phyloP scores from a whole-genome alignment of 2,113 vertebrate genomes.

The Malurus elegans region DNA sequence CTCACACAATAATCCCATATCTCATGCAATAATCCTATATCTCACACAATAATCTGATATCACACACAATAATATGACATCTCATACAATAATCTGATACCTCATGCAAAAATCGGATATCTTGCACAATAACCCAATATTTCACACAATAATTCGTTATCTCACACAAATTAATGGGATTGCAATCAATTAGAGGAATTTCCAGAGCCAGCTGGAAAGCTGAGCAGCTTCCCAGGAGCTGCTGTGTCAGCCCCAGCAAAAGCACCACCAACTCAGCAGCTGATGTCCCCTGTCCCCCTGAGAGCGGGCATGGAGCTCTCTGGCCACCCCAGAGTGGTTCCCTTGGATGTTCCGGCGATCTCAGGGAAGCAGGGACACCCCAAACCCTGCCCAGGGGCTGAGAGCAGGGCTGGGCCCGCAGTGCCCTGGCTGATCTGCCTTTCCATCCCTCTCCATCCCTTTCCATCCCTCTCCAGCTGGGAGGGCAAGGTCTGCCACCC shows the following conservation, averaged over 20 bases:
- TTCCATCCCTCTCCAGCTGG: neutral
- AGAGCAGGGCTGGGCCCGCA: neutral
- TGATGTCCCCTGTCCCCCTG: no score
- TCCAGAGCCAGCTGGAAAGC: neutral
- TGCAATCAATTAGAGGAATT: neutral
- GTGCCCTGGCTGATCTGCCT: neutral
- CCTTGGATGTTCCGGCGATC: neutral
- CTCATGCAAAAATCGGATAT: no score
- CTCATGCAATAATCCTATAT: no score
- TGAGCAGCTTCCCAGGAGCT: neutral
- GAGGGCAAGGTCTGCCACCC: neutral
- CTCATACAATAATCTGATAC: no score
- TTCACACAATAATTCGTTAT: neutral
- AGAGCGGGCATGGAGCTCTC: fast-evolving
- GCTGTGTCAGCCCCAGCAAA: neutral
- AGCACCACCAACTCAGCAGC: neutral
- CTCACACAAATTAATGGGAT: neutral
- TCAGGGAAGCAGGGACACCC: neutral
- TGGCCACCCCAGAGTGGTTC: neutral
- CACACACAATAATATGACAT: no score
- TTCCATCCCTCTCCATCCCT: neutral
- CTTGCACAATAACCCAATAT: no score
- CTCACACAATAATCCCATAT: no score
- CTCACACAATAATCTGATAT: no score
- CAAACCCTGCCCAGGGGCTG: neutral